Base-by-base conservation (phyloP, 2,888 invertebrate genomes). In the Bellardia bayeri region DNA sequence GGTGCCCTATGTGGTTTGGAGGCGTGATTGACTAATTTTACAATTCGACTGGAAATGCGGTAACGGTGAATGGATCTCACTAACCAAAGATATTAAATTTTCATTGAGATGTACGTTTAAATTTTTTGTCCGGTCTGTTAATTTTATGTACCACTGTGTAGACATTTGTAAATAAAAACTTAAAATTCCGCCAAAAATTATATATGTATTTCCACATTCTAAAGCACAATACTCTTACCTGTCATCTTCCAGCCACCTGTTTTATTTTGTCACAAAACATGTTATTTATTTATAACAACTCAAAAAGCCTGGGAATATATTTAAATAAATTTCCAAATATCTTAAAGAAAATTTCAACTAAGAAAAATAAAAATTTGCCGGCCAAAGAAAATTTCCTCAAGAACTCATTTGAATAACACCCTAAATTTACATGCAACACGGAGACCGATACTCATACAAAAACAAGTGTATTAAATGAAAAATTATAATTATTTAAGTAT, bases 341-440 rank as follows among this genome's bases (percentile, higher is more conserved):
- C 75, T 75, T 81, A 71, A 85, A 69, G 81, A 81, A 85, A 84
- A 56, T 66, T 56, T 42, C 23, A 56, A 33, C 72, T 49, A 42
- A 58, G 30, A 64, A 56, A 68, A 37, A n/a, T n/a, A 2, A 16
- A 33, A 68, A 51, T n/a, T 49, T 76, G 49, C 13, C 56, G 49
- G 16, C 5, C 2, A 66, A 69, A 23, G 13, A 51, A 64, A 66
- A 42, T 79, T 79, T 68, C 45, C 51, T 56, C 13, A 56, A 33
- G 16, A 66, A 58, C 37, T 56, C 16, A 78, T 85, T 74, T 86
- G 45, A 82, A 74, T 84, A 68, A 81, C 81, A 81, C 80, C 87
- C 83, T 45, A 81, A 81, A 72, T 42, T 61, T 2, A 74, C 84
- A 79, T 79, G 81, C 87, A 87, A 37, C 37, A 66, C n/a, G n/a